Evolutionary conservation across 2,113 vertebrate genomes (phyloP).

Genomic region (Cichladusa arquata): DNA sequence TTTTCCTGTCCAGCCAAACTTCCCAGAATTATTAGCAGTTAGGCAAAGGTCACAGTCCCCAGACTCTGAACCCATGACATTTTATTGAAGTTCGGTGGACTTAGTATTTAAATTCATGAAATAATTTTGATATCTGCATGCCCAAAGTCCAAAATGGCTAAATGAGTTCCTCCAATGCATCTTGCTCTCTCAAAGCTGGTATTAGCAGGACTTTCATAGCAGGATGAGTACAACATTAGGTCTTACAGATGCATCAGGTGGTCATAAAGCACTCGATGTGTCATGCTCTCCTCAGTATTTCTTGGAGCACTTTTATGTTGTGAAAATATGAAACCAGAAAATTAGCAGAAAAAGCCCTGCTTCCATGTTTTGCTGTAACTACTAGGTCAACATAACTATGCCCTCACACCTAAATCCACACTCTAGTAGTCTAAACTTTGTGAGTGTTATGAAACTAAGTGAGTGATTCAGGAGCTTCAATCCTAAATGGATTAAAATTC

Average conservation of each 20-base stretch:
- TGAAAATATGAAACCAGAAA: conserved; percentile 14
- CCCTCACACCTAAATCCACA: background rate
- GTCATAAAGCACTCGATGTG: conserved; percentile 1
- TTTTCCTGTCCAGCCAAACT: background rate
- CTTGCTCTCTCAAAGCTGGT: background rate
- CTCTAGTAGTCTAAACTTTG: background rate
- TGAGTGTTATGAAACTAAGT: background rate
- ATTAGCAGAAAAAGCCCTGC: background rate
- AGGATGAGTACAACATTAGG: background rate
- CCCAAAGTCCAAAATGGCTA: background rate
- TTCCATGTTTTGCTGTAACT: background rate
- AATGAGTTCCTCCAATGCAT: background rate
- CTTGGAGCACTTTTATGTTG: background rate
- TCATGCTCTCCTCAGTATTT: background rate
- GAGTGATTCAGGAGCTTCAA: background rate
- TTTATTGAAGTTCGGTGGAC: background rate
- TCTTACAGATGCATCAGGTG: background rate
- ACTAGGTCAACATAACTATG: background rate
- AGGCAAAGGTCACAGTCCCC: background rate
- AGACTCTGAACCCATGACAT: background rate
- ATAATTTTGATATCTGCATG: background rate
- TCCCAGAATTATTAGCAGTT: background rate
- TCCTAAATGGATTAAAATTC: background rate
- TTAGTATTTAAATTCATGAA: background rate
- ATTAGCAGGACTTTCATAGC: background rate